phyloP scores from a whole-genome alignment of 2,797 vertebrate species.

The Merluccius polli region DNA sequence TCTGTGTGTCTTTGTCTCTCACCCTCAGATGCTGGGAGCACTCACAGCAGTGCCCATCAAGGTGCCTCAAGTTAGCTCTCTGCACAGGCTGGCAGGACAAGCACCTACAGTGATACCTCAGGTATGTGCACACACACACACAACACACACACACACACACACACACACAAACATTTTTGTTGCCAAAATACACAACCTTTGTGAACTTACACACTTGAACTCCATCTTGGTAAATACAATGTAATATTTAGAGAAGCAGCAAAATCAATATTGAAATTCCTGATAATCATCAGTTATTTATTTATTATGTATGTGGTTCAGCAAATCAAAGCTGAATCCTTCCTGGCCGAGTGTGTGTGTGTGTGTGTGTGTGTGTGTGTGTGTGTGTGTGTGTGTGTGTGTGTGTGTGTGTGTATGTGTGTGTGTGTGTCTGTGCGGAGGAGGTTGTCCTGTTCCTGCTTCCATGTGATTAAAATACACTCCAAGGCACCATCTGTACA shows the following conservation, averaged over 20 bases:
- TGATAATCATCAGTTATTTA: background rate
- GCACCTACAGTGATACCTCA: conserved; percentile 95
- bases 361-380: background rate
- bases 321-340: background rate
- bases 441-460: too few relatives aligned
- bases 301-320: background rate
- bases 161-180: background rate
- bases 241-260: background rate
- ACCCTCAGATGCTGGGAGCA: conserved; percentile 84
- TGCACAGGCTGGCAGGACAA: conserved; percentile 95
- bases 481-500: background rate
- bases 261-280: background rate
- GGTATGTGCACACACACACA: conserved; percentile 66
- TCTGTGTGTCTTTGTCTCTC: conserved; percentile 6
- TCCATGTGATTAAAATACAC: too few relatives aligned
- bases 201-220: background rate
- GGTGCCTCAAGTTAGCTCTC: conserved; percentile 97
- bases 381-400: background rate
- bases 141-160: conserved; percentile 13
- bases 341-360: background rate
- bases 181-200: background rate
- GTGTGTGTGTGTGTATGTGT: background rate
- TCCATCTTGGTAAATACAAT: background rate
- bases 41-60: conserved; percentile 90
- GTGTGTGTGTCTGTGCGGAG: background rate